Evolutionary conservation across 2,888 invertebrate genomes (phyloP).

Genomic region (Endotricha flammealis): DNA sequence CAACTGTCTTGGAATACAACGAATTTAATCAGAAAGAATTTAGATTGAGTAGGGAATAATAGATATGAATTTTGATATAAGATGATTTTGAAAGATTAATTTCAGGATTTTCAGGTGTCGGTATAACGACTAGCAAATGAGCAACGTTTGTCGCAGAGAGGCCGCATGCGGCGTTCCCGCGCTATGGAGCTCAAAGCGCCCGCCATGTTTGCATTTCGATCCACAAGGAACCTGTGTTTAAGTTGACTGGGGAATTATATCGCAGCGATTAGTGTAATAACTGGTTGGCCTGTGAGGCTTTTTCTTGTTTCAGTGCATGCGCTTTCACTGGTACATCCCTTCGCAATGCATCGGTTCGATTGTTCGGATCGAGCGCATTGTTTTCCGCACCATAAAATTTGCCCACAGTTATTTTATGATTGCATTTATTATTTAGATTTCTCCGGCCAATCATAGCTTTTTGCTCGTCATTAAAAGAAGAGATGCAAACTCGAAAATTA

Average conservation of each 20-base stretch:
- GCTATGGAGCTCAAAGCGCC: slow-evolving; percentile 66
- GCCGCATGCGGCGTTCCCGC: slow-evolving; percentile 51
- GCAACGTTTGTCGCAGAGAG: slow-evolving; percentile 18
- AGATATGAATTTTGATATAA: too few relatives aligned
- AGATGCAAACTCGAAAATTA: neutral
- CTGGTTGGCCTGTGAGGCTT: slow-evolving; percentile 67
- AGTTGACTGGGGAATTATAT: slow-evolving; percentile 78
- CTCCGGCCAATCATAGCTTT: slow-evolving; percentile 20
- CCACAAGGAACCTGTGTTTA: slow-evolving; percentile 77
- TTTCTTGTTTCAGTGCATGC: slow-evolving; percentile 65
- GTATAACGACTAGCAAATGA: too few relatives aligned
- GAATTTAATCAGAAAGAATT: too few relatives aligned
- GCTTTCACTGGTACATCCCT: slow-evolving; percentile 59
- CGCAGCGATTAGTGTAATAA: slow-evolving; percentile 78
- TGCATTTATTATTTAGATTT: slow-evolving; percentile 35
- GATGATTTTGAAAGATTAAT: too few relatives aligned
- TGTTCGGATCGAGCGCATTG: slow-evolving; percentile 64
- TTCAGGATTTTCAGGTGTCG: too few relatives aligned
- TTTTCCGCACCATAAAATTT: slow-evolving; percentile 62
- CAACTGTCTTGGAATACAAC: too few relatives aligned
- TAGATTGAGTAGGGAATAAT: too few relatives aligned
- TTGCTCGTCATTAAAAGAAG: neutral
- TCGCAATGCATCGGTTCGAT: slow-evolving; percentile 56
- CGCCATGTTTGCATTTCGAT: slow-evolving; percentile 79
- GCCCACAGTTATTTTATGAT: slow-evolving; percentile 50